A percentile compares a stretch with the other conserved stretches of the same genome.
Evolutionary conservation across 2,888 invertebrate species (phyloP).

Genomic region (Amphipyra berbera): DNA sequence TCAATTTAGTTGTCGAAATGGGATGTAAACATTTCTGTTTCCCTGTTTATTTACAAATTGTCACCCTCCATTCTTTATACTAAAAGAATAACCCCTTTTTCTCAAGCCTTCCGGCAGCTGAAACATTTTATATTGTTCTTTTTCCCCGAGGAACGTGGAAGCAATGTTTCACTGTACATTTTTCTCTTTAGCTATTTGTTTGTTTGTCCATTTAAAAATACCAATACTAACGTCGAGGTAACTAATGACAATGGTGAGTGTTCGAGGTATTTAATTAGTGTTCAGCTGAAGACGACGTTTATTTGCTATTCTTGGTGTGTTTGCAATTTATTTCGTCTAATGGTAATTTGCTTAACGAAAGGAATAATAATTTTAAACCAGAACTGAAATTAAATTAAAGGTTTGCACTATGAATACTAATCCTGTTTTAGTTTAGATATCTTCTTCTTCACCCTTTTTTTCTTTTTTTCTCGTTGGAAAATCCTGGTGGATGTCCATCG

Average conservation of each 20-base stretch:
- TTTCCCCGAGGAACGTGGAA: slow-evolving; percentile 35
- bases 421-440: background rate
- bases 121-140: slow-evolving; percentile 29
- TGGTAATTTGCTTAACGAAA: slow-evolving; percentile 20
- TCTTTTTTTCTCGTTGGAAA: no score
- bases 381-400: background rate
- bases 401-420: background rate
- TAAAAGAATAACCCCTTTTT: background rate
- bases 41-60: background rate
- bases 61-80: background rate
- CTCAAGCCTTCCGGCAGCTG: slow-evolving; percentile 20
- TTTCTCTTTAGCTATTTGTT: slow-evolving; percentile 31
- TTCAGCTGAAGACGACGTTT: slow-evolving; percentile 30
- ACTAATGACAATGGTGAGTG: slow-evolving; percentile 40
- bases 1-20: no score
- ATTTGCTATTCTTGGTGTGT: slow-evolving; percentile 42
- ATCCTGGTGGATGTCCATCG: no score
- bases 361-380: background rate
- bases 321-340: slow-evolving; percentile 37
- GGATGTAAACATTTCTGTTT: background rate
- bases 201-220: slow-evolving; percentile 46
- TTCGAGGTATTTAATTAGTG: slow-evolving; percentile 46
- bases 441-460: no score
- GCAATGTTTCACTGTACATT: slow-evolving; percentile 30
- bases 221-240: slow-evolving; percentile 29